Conservation (phyloP, 64 coral and sea anemone genomes). For the Pachyseris speciosa region DNA sequence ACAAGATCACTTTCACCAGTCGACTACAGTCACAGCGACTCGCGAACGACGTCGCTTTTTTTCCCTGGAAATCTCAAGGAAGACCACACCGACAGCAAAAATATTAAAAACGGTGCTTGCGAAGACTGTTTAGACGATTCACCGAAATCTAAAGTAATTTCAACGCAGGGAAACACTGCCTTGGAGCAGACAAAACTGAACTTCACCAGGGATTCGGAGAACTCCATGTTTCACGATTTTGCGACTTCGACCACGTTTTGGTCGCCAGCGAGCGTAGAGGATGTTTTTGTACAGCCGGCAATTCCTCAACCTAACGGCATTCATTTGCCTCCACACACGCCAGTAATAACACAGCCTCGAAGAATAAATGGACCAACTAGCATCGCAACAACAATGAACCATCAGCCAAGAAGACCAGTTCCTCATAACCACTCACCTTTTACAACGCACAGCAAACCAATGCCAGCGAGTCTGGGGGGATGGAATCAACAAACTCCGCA, state of each 20-base stretch:
- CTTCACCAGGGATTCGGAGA: constrained; percentile 73
- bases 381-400: constrained; percentile 86
- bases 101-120: constrained; percentile 93
- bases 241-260: constrained; percentile 93
- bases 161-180: constrained; percentile 80
- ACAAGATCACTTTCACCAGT: constrained; percentile 96
- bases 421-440: constrained; percentile 76
- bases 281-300: constrained; percentile 83
- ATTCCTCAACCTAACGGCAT: constrained; percentile 91
- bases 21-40: constrained; percentile 89
- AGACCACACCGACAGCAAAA: constrained; percentile 83
- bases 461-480: constrained; percentile 67
- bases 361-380: constrained; percentile 72
- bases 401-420: constrained; percentile 86
- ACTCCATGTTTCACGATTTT: constrained; percentile 99
- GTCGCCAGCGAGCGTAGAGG: constrained; percentile 92
- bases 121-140: constrained; percentile 97
- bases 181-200: constrained; percentile 82
- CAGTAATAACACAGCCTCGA: constrained; percentile 68
- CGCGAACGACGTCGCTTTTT: constrained; percentile 85
- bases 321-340: constrained; percentile 84
- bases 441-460: constrained; percentile 84
- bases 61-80: constrained; percentile 85
- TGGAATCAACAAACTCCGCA: constrained; percentile 88
- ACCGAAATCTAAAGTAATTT: constrained; percentile 89